Base-by-base conservation (phyloP, 2,797 vertebrate genomes). In the Paguma larvata region DNA sequence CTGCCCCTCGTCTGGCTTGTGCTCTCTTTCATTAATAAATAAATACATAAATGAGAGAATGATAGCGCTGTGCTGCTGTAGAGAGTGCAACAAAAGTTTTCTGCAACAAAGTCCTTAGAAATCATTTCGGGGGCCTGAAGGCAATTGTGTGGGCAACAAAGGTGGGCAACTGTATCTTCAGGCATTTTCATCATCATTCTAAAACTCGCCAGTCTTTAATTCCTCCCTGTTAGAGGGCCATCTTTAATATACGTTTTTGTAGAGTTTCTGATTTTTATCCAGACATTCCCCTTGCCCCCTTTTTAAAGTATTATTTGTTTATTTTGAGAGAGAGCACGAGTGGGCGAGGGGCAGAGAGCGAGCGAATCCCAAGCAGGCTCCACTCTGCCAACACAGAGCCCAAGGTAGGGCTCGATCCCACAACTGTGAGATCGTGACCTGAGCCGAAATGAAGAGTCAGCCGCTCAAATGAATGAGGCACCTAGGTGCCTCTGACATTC, bases 241-340 rank as follows among this genome's bases (percentile, higher is more conserved):
- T 85, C 18, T 48, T 38, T 83, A 89, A 21, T 34, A 59, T 41
- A 6, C 75, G 12, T 82, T 94, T 92, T 9, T 27, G 11, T 30
- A 67, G 34, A 56, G 21, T 80, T 95, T 95, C 77, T 68, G 18
- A 65, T 72, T 92, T 88, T 92, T 78, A 70, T 67, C 48, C 38
- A 75, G 10, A 14, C 75, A 91, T 59, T 67, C 30, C 4, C 30
- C 53, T 2, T 19, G 8, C 8, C 19, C 6, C 7, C 10, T 59
- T 59, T 59, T 23, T 23, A 8, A 59, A 59, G 21, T 59, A 19
- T 59, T 59, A 59, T 10, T 59, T 59, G 9, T 23, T 59, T 59
- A 23, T 23, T 59, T 59, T 23, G 56, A 59, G 56, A 59, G 56
- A 23, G 56, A 59, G 8, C 56, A 10, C 56, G 23, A 59, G 21